Base-by-base conservation (phyloP, 2,113 vertebrate genomes). In the Xenopus laevis region DNA sequence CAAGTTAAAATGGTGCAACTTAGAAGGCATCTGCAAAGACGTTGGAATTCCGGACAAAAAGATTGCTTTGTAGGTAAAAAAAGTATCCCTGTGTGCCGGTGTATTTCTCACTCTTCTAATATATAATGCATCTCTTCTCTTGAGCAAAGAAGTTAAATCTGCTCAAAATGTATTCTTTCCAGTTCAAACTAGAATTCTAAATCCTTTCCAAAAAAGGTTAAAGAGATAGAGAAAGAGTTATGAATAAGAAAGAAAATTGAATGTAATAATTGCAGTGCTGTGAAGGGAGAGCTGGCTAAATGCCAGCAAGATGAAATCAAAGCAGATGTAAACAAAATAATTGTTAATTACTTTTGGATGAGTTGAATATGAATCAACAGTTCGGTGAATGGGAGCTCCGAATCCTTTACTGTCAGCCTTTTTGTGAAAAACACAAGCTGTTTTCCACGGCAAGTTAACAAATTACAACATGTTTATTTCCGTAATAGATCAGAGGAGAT, bases 311-410 rank as follows among this genome's bases (percentile, higher is more conserved):
- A 75, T 75, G 50, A 69, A 75, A 75, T 68, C 45, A 75, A 69
- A 75, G 57, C 65, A 75, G 73, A 75, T 75, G 73, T 75, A 75
- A 75, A 75, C 73, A 69, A 75, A 68, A 75, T 75, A 75, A 75
- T 75, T 69, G 73, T 75, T 75, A 75, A 75, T 75, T 75, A 75
- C 73, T 75, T 75, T 75, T 75, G 73, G 73, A 75, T 75, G 73
- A 75, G 73, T 63, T 61, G 73, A 75, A 75, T 75, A 75, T 75
- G 73, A 75, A 75, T 75, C 73, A 75, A 75, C 73, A 75, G 65
- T 75, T 75, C 69, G 68, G 73, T 75, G 73, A 75, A 75, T 68
- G 73, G 73, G 65, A 75, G 73, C 73, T 58, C 58, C 66, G 58
- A 68, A 69, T 69, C 46, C 55, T 47, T 75, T 68, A 59, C 73